phyloP scores from a whole-genome alignment of 1,140 invertebrate genomes.

The Drosophila eugracilis region DNA sequence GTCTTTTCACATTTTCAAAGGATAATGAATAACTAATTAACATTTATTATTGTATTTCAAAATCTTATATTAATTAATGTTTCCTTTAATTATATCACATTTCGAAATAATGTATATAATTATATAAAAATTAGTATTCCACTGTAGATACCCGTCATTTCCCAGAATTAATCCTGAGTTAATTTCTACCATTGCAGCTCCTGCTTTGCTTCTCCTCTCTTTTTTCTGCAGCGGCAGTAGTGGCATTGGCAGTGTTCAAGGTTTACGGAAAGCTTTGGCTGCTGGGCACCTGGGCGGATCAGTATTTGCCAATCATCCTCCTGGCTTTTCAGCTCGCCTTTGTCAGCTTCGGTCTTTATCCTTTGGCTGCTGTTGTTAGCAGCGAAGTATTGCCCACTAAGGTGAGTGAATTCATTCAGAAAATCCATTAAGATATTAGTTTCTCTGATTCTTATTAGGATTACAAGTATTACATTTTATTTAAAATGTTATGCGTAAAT shows the following conservation, averaged over 20 bases:
- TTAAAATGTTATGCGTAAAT: too few relatives aligned
- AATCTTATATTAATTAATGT: too few relatives aligned
- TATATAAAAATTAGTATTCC: neutral
- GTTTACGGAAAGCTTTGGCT: slow-evolving; percentile 30
- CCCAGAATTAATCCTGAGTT: too few relatives aligned
- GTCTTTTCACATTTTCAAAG: too few relatives aligned
- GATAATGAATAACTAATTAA: too few relatives aligned
- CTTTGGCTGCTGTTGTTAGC: slow-evolving; percentile 65
- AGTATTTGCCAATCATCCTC: slow-evolving; percentile 61
- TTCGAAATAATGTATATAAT: too few relatives aligned
- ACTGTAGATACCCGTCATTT: too few relatives aligned
- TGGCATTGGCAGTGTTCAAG: slow-evolving; percentile 61
- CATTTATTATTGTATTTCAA: too few relatives aligned
- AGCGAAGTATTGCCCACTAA: slow-evolving; percentile 72
- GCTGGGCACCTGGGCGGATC: slow-evolving; percentile 32
- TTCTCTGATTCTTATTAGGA: too few relatives aligned
- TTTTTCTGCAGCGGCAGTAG: slow-evolving; percentile 47
- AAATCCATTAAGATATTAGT: neutral
- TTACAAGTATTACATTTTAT: too few relatives aligned
- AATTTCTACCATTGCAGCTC: slow-evolving; percentile 19
- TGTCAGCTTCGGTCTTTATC: slow-evolving; percentile 70
- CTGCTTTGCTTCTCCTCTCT: slow-evolving; percentile 67
- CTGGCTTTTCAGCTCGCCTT: slow-evolving; percentile 54
- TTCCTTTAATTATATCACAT: too few relatives aligned
- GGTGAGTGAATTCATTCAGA: slow-evolving; percentile 38